phyloP scores from a whole-genome alignment of 2,888 invertebrate species.

The Tetheella fluctuosa region DNA sequence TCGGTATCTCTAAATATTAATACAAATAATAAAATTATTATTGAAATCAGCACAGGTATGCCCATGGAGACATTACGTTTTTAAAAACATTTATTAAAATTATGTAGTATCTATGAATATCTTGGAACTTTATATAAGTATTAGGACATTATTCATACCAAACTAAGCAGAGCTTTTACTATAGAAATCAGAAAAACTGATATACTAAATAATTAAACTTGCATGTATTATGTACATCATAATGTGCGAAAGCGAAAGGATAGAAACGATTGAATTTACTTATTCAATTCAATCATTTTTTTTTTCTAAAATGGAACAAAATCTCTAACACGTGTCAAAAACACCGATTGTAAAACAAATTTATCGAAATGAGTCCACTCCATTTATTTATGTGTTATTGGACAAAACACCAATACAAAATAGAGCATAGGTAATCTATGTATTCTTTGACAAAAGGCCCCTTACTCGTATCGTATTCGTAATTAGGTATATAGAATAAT shows the following conservation, averaged over 20 bases:
- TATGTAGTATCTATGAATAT: no score
- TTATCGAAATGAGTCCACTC: background rate
- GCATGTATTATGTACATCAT: no score
- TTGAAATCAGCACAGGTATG: no score
- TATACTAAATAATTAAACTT: no score
- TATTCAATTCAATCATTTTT: background rate
- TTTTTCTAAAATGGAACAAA: conserved; percentile 2
- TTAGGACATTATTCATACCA: no score
- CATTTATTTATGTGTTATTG: background rate
- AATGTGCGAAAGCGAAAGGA: background rate
- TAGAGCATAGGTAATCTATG: background rate
- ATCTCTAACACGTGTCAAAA: conserved; percentile 3
- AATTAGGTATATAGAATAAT: background rate
- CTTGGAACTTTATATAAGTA: no score
- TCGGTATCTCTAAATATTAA: no score
- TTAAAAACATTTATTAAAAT: no score
- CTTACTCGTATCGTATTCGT: background rate
- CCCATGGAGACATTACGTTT: no score
- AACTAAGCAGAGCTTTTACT: no score
- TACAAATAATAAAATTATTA: no score
- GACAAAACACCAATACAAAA: background rate
- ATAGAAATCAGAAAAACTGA: no score
- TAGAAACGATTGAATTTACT: background rate
- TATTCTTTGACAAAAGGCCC: conserved; percentile 4
- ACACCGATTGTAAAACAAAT: background rate